These are phyloP conservation scores for Eledona agricola DNA, from an alignment of 2,888 invertebrate species.

Conservation along the genomic window DNA sequence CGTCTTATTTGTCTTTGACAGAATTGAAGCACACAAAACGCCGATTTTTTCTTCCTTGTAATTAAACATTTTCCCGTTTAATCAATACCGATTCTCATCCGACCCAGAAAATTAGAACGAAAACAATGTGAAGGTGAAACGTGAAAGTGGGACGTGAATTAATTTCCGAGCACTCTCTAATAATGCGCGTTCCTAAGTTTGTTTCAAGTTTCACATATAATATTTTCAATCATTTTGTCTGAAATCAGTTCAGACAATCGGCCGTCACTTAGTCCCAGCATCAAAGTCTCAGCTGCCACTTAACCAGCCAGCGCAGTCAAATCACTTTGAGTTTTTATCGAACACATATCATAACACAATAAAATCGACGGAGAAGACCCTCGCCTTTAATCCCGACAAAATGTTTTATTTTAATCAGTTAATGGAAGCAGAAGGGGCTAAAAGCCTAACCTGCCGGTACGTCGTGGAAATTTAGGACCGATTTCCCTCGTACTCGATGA, in stretches of 20 bases:
- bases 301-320: no score
- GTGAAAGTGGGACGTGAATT: slow-evolving; percentile 34
- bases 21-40: not conserved
- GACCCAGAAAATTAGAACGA: slow-evolving; percentile 25
- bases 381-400: slow-evolving; percentile 49
- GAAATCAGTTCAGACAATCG: no score
- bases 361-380: slow-evolving; percentile 8
- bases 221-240: no score
- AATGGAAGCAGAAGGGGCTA: slow-evolving; percentile 49
- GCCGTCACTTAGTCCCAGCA: not conserved
- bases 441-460: slow-evolving; percentile 34
- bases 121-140: slow-evolving; percentile 35
- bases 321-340: no score
- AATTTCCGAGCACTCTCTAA: slow-evolving; percentile 28
- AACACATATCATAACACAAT: slow-evolving; percentile 16
- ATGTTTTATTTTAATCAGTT: slow-evolving; percentile 55
- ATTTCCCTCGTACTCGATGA: slow-evolving; percentile 28
- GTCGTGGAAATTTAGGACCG: slow-evolving; percentile 33
- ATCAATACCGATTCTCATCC: slow-evolving; percentile 15
- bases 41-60: not conserved
- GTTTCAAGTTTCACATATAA: no score
- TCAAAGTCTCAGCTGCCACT: no score
- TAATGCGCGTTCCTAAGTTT: slow-evolving; percentile 16
- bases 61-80: slow-evolving; percentile 3
- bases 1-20: slow-evolving; percentile 3